Conservation (phyloP, 2,888 invertebrate species). For the Apamea monoglypha region DNA sequence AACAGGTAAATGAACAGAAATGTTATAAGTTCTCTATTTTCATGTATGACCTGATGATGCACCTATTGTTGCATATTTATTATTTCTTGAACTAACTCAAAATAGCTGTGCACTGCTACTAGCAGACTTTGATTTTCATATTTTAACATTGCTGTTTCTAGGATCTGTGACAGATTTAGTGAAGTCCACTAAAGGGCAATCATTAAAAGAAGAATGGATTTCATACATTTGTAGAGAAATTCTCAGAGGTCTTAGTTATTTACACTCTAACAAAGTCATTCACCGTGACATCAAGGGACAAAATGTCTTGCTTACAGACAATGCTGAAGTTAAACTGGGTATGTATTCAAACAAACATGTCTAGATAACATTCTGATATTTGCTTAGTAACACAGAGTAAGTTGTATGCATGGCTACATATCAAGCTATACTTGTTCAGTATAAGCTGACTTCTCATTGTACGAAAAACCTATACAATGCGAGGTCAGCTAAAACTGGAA, state of each 20-base stretch:
- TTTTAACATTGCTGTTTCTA: conserved; percentile 65
- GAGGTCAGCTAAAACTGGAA: not conserved
- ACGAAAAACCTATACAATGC: not conserved
- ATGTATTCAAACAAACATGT: conserved; percentile 70
- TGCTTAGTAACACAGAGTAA: conserved; percentile 1
- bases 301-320: conserved; percentile 99
- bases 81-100: conserved; percentile 6
- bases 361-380: conserved; percentile 24
- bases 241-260: conserved; percentile 98
- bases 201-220: conserved; percentile 99
- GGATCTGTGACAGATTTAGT: conserved; percentile 99
- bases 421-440: not conserved
- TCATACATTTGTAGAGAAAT: conserved; percentile 99
- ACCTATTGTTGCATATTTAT: not conserved
- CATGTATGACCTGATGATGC: conserved; percentile 6
- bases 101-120: not conserved
- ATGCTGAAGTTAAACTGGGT: conserved; percentile 99
- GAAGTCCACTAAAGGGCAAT: conserved; percentile 99
- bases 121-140: not conserved
- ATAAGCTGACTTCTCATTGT: not conserved
- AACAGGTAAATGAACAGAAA: conserved; percentile 45
- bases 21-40: conserved; percentile 12
- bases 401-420: conserved; percentile 7
- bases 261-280: conserved; percentile 99
- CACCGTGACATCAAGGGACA: conserved; percentile 99